Base-by-base conservation (phyloP, 2,888 invertebrate species). In the Drosophila maculinotata region DNA sequence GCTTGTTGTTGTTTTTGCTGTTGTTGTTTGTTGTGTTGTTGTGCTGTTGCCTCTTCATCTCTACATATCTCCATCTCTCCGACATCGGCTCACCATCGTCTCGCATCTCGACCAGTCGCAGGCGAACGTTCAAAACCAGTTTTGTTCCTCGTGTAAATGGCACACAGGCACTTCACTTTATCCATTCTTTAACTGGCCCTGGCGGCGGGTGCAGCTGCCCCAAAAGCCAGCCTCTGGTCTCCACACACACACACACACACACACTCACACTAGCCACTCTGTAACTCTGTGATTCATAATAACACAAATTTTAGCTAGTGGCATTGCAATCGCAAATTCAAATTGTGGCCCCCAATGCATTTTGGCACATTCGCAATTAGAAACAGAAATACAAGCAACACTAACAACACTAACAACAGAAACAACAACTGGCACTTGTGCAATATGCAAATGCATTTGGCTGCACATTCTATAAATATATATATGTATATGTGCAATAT, bases 401-500 rank as follows among this genome's bases (percentile, higher is more conserved):
- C 14, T 47, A 58, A 42, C 30, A 52, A 26, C 30, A 60, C 45
- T 17, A 33, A 35, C 31, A 54, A 36, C 14, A 51, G 33, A 4
- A 39, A 31, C 14, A 28, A 14, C 20, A 26, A 15, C 52, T 38
- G 28, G 8, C 28, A 33, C 52, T 66, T 45, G 44, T 52, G 52
- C 49, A 53, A 51, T 69, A 73, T 73, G 68, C 72, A 73, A 73
- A 72, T 72, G 35, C 49, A 44, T 30, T 38, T 41, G 63, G 66
- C 42, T 36, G 49, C 48, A 56, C 69, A 84, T 84, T 81, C 79
- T 79, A 79, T 84, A 79, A 79, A 79, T 79, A 79, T 73, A 62
- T 68, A 52, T 79, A 79, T 84, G 84, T 84, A 79, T 79, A 79
- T 73, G 69, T 68, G 56, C 68, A 68, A 73, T 52, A 74, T 68